Evolutionary conservation across 2,888 invertebrate species (phyloP), one percentile per base, ranked within the genome.

Genomic region (Cephus nigrinus): DNA sequence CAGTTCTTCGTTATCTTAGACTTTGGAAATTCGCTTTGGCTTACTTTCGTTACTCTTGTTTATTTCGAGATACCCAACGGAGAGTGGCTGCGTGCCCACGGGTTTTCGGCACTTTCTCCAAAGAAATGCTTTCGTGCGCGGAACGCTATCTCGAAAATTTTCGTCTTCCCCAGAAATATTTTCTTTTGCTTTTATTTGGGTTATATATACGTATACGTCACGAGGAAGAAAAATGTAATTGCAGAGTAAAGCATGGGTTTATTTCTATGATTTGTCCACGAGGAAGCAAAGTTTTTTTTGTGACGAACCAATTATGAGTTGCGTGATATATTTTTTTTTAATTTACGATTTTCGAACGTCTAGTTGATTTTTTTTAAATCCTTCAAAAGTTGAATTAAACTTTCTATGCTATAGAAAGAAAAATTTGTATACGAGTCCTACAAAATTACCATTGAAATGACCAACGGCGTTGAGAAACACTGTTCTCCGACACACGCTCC

Each of bases 381-480:
- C 15, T 55, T 55, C 55, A 23, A 55, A 23, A 23, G 23, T 55
- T 55, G 23, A 55, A 23, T 55, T 55, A 9, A 23, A 9, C 9
- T 55, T 55, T 55, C 55, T 55, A 23, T 55, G 23, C 15, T 23
- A 0, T 23, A 9, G 55, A 23, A 2, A 2, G 9, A 55, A 55
- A 23, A 23, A 4, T 5, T 9, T 55, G 9, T 23, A 9, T 23
- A 55, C 23, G 23, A 9, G 5, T 55, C 23, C 2, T 55, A 55
- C 2, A 23, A 23, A 23, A 23, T 23, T 55, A 23, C 9, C 2
- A 23, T 55, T 23, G 55, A 15, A 9, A 5, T 9, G 23, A 73
- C 73, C 69, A 74, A 75, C 40, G 69, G 73, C 81, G 69, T 71
- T 79, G 76, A 76, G 79, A 79, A 77, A 68, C 79, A 79, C 79